Conservation (phyloP, 2,888 invertebrate genomes). For the Brenthis hecate region DNA sequence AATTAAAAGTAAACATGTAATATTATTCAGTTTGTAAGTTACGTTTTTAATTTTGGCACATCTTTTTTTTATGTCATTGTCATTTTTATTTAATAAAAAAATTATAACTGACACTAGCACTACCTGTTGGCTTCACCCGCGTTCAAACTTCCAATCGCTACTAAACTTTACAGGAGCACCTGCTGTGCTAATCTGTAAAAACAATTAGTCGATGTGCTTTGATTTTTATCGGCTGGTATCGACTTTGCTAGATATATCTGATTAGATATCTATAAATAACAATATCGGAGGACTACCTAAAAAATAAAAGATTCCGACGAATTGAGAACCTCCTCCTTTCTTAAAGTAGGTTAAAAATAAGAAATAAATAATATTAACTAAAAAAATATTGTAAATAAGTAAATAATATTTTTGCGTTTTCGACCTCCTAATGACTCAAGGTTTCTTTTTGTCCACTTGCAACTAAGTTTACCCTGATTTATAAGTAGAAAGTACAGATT, state of each 20-base stretch:
- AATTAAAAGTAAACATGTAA: background rate
- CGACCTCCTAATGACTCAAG: background rate
- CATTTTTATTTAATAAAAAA: background rate
- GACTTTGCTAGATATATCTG: no score
- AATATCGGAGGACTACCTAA: no score
- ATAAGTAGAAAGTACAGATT: constrained; percentile 70
- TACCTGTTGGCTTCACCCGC: no score
- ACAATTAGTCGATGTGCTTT: background rate
- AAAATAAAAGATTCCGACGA: no score
- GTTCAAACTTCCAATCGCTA: no score
- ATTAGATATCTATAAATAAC: no score
- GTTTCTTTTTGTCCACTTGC: constrained; percentile 9
- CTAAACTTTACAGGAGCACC: no score
- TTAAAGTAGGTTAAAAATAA: background rate
- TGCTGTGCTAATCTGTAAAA: background rate
- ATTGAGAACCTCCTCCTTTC: no score
- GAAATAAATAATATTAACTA: background rate
- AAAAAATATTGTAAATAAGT: background rate
- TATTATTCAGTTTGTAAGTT: background rate
- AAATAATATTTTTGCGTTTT: background rate
- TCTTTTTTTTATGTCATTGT: background rate
- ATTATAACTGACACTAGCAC: background rate
- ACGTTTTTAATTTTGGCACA: background rate
- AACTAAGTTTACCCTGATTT: constrained; percentile 57
- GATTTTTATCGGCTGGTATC: no score